A percentile compares a stretch with the other conserved stretches of the same genome.
These are phyloP conservation scores for Rutilus rutilus DNA, from an alignment of 2,113 vertebrate species.

Conservation along the genomic window DNA sequence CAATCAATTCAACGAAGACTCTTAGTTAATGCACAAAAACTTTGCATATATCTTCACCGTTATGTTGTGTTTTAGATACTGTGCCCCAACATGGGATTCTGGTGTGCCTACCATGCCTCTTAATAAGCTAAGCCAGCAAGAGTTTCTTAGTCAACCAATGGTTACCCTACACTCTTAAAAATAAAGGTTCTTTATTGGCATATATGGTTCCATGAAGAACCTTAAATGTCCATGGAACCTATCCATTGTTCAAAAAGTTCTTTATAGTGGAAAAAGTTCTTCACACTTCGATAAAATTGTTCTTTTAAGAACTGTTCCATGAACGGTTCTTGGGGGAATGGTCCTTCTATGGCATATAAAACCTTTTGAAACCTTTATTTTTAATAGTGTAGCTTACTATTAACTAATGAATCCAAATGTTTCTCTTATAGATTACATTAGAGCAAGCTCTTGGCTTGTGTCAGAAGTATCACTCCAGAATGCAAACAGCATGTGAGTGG, in stretches of 20 bases:
- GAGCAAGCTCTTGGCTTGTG: constrained; percentile 83
- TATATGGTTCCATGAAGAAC: too few species aligned
- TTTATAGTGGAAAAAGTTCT: too few species aligned
- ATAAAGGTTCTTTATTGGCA: too few species aligned
- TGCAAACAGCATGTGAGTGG: constrained; percentile 89
- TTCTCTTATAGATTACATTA: constrained; percentile 83
- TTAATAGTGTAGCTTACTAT: not conserved
- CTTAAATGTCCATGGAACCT: too few species aligned
- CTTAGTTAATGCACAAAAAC: not conserved
- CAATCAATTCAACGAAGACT: not conserved
- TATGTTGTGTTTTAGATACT: too few species aligned
- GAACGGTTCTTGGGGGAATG: too few species aligned
- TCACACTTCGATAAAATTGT: too few species aligned
- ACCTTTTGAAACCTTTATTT: too few species aligned
- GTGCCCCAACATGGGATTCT: not conserved
- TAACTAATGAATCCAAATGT: not conserved
- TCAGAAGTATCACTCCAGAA: constrained; percentile 89
- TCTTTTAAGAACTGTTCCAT: too few species aligned
- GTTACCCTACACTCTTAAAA: not conserved
- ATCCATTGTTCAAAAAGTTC: too few species aligned
- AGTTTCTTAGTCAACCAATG: not conserved
- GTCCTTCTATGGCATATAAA: too few species aligned
- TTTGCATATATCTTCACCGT: not conserved
- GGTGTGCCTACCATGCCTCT: not conserved
- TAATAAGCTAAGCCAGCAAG: not conserved